Evolutionary conservation across 2,888 invertebrate genomes (phyloP).

Genomic region (Rhagium mordax): DNA sequence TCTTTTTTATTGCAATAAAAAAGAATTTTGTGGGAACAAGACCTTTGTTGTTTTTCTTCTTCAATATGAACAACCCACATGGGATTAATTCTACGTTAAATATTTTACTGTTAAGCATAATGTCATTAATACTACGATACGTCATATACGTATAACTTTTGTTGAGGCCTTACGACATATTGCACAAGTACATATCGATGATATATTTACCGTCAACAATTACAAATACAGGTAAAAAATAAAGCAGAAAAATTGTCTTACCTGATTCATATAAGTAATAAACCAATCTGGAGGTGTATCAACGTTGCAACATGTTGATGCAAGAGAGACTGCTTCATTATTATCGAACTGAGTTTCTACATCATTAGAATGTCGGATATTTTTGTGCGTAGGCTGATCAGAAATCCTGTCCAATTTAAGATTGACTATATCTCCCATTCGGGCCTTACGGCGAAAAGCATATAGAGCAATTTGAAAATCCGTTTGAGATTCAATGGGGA

Average conservation of each 20-base stretch:
- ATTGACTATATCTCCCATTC: constrained; percentile 65
- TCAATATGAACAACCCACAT: too few species aligned
- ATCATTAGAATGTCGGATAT: constrained; percentile 54
- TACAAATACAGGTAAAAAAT: constrained; percentile 15
- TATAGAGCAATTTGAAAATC: constrained; percentile 70
- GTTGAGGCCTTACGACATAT: too few species aligned
- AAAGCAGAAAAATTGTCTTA: too few species aligned
- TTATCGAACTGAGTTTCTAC: constrained; percentile 60
- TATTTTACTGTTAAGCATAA: too few species aligned
- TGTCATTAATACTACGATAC: too few species aligned
- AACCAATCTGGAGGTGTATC: constrained; percentile 61
- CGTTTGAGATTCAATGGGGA: constrained; percentile 68
- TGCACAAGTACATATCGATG: too few species aligned
- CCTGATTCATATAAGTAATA: constrained; percentile 56
- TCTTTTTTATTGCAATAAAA: too few species aligned
- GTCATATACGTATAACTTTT: too few species aligned
- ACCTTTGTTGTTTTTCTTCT: too few species aligned
- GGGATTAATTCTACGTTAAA: too few species aligned
- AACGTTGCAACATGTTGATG: constrained; percentile 46
- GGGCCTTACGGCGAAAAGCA: constrained; percentile 65
- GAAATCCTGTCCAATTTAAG: constrained; percentile 64
- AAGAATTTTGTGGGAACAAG: too few species aligned
- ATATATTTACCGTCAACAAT: too few species aligned
- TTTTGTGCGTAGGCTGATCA: constrained; percentile 42
- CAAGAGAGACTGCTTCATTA: constrained; percentile 43